A percentile compares a stretch with the other conserved stretches of the same genome.
These are phyloP conservation scores for Limnephilus auricula DNA, from an alignment of 2,888 invertebrate species.

Conservation along the genomic window DNA sequence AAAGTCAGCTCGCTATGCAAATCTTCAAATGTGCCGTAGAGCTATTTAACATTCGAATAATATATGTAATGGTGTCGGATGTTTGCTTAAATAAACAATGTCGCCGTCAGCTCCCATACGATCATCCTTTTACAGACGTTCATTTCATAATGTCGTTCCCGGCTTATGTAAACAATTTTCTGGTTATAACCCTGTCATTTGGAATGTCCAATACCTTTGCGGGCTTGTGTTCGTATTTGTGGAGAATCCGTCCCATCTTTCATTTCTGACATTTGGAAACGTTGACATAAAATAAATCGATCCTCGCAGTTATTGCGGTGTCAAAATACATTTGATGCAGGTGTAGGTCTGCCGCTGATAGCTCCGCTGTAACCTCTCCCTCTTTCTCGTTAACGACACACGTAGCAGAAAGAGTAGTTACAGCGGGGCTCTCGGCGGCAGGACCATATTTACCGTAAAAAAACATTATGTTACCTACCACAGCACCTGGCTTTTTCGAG, in stretches of 20 bases:
- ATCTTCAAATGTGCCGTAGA: slow-evolving; percentile 44
- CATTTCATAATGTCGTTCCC: slow-evolving; percentile 38
- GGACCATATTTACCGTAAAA: background rate
- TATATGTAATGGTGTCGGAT: slow-evolving; percentile 58
- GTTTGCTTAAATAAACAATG: slow-evolving; percentile 63
- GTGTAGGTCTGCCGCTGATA: slow-evolving; percentile 8
- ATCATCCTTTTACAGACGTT: slow-evolving; percentile 45
- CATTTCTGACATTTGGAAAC: slow-evolving; percentile 50
- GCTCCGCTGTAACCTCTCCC: background rate
- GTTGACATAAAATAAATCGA: slow-evolving; percentile 51
- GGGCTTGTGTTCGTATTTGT: background rate
- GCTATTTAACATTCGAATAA: slow-evolving; percentile 54
- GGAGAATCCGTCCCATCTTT: slow-evolving; percentile 6
- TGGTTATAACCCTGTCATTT: slow-evolving; percentile 22
- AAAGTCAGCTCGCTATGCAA: slow-evolving; percentile 46
- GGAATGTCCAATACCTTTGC: slow-evolving; percentile 21
- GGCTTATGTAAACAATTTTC: slow-evolving; percentile 60
- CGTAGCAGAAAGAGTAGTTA: background rate
- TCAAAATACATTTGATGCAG: slow-evolving; percentile 40
- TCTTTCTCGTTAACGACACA: background rate
- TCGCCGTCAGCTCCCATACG: slow-evolving; percentile 51
- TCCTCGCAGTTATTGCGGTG: slow-evolving; percentile 26
- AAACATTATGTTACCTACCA: background rate
- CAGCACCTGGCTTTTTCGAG: background rate
- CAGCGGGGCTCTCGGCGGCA: background rate